phyloP scores from a whole-genome alignment of 2,113 vertebrate species.

The Paradoxurus hermaphroditus region DNA sequence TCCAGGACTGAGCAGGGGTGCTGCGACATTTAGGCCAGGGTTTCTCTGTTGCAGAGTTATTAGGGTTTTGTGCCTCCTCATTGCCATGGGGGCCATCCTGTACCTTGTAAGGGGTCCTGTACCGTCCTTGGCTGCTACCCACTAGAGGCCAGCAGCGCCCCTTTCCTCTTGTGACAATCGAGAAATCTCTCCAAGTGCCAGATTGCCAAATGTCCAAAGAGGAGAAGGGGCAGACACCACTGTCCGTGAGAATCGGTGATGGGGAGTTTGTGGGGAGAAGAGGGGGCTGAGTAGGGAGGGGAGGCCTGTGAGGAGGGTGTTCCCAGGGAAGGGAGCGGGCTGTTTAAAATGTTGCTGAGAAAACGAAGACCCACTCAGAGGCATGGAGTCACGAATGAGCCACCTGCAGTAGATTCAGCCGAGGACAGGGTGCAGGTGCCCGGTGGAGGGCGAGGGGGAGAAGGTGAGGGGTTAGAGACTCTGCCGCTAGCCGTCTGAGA shows the following conservation, averaged over 20 bases:
- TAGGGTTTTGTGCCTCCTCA: not conserved
- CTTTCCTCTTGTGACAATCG: not conserved
- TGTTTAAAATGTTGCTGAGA: not conserved
- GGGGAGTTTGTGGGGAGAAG: not conserved
- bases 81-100: too few relatives aligned
- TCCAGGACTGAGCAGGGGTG: not conserved
- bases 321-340: too few relatives aligned
- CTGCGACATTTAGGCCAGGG: accelerated
- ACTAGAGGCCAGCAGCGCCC: not conserved
- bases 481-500: not conserved
- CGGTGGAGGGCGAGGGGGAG: not conserved
- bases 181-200: not conserved
- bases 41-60: not conserved
- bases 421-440: not conserved
- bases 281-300: not conserved
- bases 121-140: not conserved
- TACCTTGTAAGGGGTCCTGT: too few relatives aligned
- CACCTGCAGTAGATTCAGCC: not conserved
- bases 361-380: not conserved
- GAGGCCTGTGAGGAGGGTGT: not conserved
- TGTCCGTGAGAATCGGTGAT: not conserved
- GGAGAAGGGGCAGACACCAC: not conserved
- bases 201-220: not conserved
- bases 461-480: not conserved
- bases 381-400: too few relatives aligned